phyloP scores from a whole-genome alignment of 2,113 vertebrate species.

The Melospiza melodia region DNA sequence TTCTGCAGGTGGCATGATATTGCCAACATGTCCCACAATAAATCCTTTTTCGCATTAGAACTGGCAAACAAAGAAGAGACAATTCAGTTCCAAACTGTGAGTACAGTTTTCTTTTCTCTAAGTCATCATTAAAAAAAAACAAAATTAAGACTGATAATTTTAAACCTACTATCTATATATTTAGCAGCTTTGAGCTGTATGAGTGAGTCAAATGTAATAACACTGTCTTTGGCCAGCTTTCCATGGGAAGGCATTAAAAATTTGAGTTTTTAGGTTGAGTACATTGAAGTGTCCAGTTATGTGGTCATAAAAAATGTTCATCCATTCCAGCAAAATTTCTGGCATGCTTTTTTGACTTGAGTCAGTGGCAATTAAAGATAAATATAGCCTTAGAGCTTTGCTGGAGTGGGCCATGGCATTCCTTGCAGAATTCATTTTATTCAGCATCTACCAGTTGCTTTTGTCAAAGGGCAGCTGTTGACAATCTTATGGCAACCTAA shows the following conservation, averaged over 20 bases:
- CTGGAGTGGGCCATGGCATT: fast-evolving
- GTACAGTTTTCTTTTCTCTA: conserved; percentile 50
- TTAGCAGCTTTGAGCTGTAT: background rate
- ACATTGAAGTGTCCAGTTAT: background rate
- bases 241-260: background rate
- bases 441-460: background rate
- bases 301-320: background rate
- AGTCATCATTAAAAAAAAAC: background rate
- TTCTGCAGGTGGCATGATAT: conserved; percentile 93
- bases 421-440: background rate
- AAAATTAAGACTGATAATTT: background rate
- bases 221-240: background rate
- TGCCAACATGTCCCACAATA: conserved; percentile 98
- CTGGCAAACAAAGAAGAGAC: conserved; percentile 94
- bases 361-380: background rate
- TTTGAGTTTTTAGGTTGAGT: background rate
- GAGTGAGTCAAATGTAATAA: background rate
- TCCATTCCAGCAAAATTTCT: background rate
- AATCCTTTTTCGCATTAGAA: conserved; percentile 94
- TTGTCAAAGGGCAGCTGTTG: background rate
- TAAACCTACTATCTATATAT: background rate
- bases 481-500: background rate
- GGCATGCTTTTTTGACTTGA: background rate
- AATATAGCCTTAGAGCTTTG: background rate
- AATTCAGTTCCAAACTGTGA: conserved; percentile 97